These are phyloP conservation scores for Luffia ferchaultella DNA, from an alignment of 2,888 invertebrate genomes.

Conservation along the genomic window DNA sequence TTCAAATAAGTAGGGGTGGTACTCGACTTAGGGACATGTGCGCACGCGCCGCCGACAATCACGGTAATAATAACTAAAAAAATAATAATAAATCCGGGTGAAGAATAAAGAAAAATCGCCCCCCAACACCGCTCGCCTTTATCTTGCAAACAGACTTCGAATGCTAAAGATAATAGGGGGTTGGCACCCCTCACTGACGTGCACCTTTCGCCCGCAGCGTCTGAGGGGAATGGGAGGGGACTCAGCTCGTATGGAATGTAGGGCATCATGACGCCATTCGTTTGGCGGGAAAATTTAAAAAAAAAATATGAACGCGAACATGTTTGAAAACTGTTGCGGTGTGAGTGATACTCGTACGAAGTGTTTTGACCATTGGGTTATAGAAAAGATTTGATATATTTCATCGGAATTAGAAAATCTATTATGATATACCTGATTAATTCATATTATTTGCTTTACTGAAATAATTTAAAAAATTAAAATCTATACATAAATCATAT, in stretches of 20 bases:
- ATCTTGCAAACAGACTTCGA: constrained; percentile 64
- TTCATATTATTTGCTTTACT: too few species aligned
- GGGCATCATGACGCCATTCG: constrained; percentile 31
- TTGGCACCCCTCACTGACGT: constrained; percentile 31
- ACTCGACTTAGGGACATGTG: constrained; percentile 48
- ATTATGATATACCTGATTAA: too few species aligned
- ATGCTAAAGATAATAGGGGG: constrained; percentile 65
- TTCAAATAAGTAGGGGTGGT: constrained; percentile 31
- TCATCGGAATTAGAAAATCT: too few species aligned
- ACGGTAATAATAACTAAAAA: constrained; percentile 64
- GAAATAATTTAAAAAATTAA: too few species aligned
- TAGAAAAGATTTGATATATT: background rate
- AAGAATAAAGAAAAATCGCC: constrained; percentile 65
- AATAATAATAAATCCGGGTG: constrained; percentile 66
- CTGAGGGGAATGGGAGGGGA: constrained; percentile 30
- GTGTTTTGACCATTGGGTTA: background rate
- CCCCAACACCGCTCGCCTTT: constrained; percentile 60
- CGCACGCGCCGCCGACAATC: constrained; percentile 59
- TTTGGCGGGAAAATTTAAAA: constrained; percentile 54
- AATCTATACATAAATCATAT: too few species aligned
- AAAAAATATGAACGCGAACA: too few species aligned
- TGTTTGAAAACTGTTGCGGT: too few species aligned
- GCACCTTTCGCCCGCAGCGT: constrained; percentile 41
- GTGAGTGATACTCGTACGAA: background rate
- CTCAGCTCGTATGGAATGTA: constrained; percentile 17